Base-by-base conservation (phyloP, 2,888 invertebrate genomes). In the Hyalella azteca region DNA sequence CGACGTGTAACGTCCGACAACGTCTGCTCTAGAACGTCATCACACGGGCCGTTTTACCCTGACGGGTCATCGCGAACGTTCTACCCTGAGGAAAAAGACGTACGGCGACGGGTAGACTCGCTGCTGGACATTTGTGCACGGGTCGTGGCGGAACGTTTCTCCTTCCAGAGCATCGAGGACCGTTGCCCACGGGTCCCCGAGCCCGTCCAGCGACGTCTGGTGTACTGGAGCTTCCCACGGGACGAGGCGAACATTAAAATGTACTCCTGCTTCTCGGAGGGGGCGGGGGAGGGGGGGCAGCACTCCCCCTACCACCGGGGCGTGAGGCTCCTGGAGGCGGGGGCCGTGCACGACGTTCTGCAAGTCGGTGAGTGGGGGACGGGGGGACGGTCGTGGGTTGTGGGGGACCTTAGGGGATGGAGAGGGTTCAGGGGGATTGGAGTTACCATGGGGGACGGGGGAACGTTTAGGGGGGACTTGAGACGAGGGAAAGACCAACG, bases 221-320 rank as follows among this genome's bases (percentile, higher is more conserved):
- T 95, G 87, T 95, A 92, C 90, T 95, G 94, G 94, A 94, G 94
- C 85, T 95, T 95, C 90, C 95, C 95, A 86, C 90, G 94, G 87
- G 93, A 94, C 88, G 95, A 95, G 89, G 91, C 93, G 87, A 94
- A 94, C 90, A 94, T 95, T 88, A 93, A 93, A 89, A 94, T 95
- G 94, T 95, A 95, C 90, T 94, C 94, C 86, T 94, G 94, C 86
- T 91, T 94, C 89, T 90, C 91, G 86, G 90, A 87, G 82, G 90
- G 90, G 88, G 19, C 11, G 0, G 40, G n/a, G 19, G 78, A 79
- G 39, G 78, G 81, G 49, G 92, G 92, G 88, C 92, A 93, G 89
- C 94, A 92, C 90, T 90, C 94, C 87, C 93, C 94, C 87, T 95
- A 94, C 90, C 93, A 94, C 90, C 93, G 93, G 88, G 95, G 95